Percentiles rank a stretch among this genome's conserved stretches.
Evolutionary conservation across 1,140 invertebrate species (phyloP).

Genomic region (Drosophila oshimai): DNA sequence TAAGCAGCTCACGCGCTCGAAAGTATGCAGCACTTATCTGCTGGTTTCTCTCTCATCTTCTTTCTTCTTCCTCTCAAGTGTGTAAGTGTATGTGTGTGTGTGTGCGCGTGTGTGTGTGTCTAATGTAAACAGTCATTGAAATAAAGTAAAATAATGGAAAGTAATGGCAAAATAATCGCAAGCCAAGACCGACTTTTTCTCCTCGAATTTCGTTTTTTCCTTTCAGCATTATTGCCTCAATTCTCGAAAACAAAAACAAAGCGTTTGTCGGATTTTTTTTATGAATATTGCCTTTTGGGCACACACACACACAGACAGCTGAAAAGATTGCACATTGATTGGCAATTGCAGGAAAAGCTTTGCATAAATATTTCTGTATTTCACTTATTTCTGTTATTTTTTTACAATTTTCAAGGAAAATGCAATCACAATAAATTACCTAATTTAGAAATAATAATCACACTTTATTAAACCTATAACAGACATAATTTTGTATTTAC

Average conservation of each 20-base stretch:
- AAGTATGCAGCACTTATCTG: constrained; percentile 48
- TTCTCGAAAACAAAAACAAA: constrained; percentile 59
- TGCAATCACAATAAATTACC: no score
- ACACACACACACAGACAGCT: constrained; percentile 25
- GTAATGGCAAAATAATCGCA: constrained; percentile 80
- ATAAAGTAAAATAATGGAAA: constrained; percentile 81
- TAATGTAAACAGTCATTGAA: constrained; percentile 81
- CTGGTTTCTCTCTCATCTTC: constrained; percentile 12
- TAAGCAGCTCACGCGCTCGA: constrained; percentile 43
- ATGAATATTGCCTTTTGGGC: constrained; percentile 71
- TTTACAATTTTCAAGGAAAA: constrained; percentile 14
- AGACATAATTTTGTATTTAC: no score
- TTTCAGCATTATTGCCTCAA: constrained; percentile 64
- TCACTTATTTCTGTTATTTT: constrained; percentile 1
- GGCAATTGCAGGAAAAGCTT: constrained; percentile 64
- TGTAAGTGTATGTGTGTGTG: not conserved
- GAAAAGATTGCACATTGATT: constrained; percentile 69
- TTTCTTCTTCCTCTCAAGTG: not conserved
- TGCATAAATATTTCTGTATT: constrained; percentile 16
- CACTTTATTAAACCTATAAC: no score
- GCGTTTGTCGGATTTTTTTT: constrained; percentile 71
- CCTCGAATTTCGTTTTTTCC: not conserved
- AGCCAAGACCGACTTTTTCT: constrained; percentile 35
- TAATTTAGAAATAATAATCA: no score
- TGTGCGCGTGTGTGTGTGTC: constrained; percentile 30